Base-by-base conservation (phyloP, 2,888 invertebrate genomes). In the Prosopocoilus inquinatus region DNA sequence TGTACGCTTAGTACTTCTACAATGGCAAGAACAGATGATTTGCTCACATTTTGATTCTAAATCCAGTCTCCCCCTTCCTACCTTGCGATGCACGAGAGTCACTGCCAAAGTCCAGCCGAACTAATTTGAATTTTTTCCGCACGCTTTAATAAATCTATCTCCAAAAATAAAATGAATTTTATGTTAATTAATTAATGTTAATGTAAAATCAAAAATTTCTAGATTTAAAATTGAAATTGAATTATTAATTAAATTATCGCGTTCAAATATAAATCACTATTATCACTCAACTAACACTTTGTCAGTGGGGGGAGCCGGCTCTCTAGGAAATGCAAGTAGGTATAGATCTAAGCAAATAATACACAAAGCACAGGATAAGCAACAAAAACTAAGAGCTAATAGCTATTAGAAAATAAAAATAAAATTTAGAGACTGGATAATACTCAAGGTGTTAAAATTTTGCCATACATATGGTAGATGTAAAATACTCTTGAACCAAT, bases 21-120 rank as follows among this genome's bases (percentile, higher is more conserved):
- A 9, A 16, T 9, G 46, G 11, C 38, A 46, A 47, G 54, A 39
- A 43, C 8, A 1, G 3, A 41, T 11, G n/a, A n/a, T 39, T 20
- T 13, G 16, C 56, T 52, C 33, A 51, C 74, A 72, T 70, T 71
- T 70, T 71, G 70, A 66, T 72, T 72, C 69, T 60, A 64, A 61
- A 67, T 69, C 75, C 70, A 62, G 68, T 71, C 73, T 74, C 77
- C 76, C 76, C 72, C 69, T 71, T 72, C 77, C 75, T 77, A 77
- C 77, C 77, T 77, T 41, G 13, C 16, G 41, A 41, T 15, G 41
- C 41, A 41, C 41, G 16, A 28, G 20, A 32, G 49, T 15, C 52
- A 53, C 57, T 49, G 52, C 48, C 52, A 52, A 52, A 52, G 51
- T 56, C n/a, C 36, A 50, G 20, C 13, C 28, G 48, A 12, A 36